Evolutionary conservation across 2,113 vertebrate species (phyloP), one percentile per base, ranked within the genome.

Genomic region (Pterophyllum scalare): DNA sequence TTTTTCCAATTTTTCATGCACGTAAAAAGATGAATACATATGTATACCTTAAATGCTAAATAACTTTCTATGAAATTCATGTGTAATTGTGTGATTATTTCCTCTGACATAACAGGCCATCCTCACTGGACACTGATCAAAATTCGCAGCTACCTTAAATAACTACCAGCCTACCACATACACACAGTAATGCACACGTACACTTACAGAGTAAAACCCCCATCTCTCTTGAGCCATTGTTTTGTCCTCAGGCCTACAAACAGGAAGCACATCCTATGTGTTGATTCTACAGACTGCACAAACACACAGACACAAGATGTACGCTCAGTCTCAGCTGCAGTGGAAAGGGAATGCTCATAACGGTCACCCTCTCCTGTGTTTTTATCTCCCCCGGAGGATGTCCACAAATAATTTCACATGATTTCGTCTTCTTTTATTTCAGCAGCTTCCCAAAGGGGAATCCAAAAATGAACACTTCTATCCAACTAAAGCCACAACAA

Each of bases 231-330:
- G 61, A 31, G 85, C 52, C 74, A 58, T 26, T 83, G 65, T 38
- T 26, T 77, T 83, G 79, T 82, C 88, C 52, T 38, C 24, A 87
- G 79, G 46, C 38, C 64, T 35, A 61, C 77, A 83, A 89, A 90
- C 89, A 94, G 93, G 93, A 95, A 94, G 80, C 64, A 88, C 89
- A 70, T 93, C 92, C 89, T 94, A 84, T 83, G 60, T 67, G 78
- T 77, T 65, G 65, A 86, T 7, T 80, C 33, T 67, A 33, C 33
- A 65, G 43, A 72, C 49, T 49, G 8, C 46, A 75, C 43, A 57
- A 31, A 59, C 59, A 43, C 56, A 59, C 22, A 79, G 14, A 15
- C 24, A 54, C 35, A 40, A 57, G 62, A 78, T 60, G 70, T 86
- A 4, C 28, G 61, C 38, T 67, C 88, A 84, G 77, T 88, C 89